These are phyloP conservation scores for Patiria miniata DNA, from an alignment of 35 echinoderm and acorn worm genomes.

Conservation along the genomic window DNA sequence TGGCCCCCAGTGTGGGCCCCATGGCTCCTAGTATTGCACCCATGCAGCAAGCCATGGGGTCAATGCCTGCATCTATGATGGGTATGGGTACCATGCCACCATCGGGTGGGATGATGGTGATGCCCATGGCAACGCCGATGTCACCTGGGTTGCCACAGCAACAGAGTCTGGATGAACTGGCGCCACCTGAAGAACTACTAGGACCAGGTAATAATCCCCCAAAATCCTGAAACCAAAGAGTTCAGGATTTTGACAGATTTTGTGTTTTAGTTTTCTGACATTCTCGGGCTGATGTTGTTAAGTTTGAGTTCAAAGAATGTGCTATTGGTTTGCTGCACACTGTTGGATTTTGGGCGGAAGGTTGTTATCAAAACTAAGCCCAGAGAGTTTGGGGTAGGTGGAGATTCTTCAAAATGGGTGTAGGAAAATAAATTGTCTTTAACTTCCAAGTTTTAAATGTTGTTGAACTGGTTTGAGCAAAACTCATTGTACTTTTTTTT, in stretches of 20 bases:
- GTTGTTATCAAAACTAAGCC: too few species aligned
- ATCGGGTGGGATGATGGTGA: background rate
- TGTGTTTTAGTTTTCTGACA: too few species aligned
- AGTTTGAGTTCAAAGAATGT: background rate
- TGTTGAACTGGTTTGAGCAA: background rate
- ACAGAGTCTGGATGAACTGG: slow-evolving; percentile 71
- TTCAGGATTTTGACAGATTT: background rate
- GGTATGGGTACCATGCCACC: slow-evolving; percentile 39
- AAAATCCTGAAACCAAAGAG: background rate
- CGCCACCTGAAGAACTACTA: slow-evolving; percentile 28
- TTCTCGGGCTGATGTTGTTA: too few species aligned
- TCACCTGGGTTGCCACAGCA: slow-evolving; percentile 69
- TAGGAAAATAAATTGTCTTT: too few species aligned
- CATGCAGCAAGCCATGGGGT: background rate
- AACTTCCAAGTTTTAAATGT: background rate
- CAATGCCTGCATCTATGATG: slow-evolving; percentile 2
- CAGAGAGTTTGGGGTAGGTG: too few species aligned
- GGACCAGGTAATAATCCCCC: background rate
- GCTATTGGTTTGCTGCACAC: too few species aligned
- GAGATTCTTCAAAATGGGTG: too few species aligned
- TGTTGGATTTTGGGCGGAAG: too few species aligned
- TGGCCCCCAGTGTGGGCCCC: slow-evolving; percentile 49
- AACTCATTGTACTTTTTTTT: background rate
- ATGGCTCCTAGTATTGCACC: background rate
- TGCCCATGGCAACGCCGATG: slow-evolving; percentile 49